Percentiles rank a stretch among this genome's conserved stretches.
Conservation (phyloP, 2,113 vertebrate genomes). For the Tinamus guttatus region DNA sequence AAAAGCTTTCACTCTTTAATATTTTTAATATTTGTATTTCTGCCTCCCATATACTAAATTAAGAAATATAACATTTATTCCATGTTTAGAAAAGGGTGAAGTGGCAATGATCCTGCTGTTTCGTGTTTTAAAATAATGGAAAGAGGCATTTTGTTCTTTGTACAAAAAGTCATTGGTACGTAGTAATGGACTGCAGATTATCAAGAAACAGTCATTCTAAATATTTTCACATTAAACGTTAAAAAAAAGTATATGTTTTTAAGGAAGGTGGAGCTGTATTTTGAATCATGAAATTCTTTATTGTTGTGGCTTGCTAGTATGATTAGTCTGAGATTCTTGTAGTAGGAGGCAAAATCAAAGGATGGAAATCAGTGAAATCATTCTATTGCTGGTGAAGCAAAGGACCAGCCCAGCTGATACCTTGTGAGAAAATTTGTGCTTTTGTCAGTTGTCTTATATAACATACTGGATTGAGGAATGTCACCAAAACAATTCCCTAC, state of each 20-base stretch:
- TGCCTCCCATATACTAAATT: constrained; percentile 49
- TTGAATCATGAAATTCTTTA: not conserved
- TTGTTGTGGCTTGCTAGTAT: not conserved
- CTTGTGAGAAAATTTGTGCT: not conserved
- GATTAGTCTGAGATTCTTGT: not conserved
- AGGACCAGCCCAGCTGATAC: not conserved
- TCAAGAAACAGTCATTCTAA: not conserved
- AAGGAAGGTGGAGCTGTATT: not conserved
- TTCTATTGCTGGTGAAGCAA: not conserved
- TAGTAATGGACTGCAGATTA: not conserved
- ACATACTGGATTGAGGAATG: not conserved
- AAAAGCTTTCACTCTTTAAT: constrained; percentile 51
- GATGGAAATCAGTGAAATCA: not conserved
- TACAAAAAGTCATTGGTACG: not conserved
- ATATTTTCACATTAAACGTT: not conserved
- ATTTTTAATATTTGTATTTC: constrained; percentile 62
- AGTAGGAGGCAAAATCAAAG: not conserved
- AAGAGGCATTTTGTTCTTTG: constrained; percentile 32
- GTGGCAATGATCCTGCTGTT: constrained; percentile 44
- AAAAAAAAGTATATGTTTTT: not conserved
- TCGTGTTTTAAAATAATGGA: constrained; percentile 7
- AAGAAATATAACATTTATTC: constrained; percentile 58
- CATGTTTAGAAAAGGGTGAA: constrained; percentile 56
- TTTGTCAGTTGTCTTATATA: not conserved
- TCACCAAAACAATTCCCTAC: not conserved